Percentiles rank a stretch among this genome's conserved stretches.
Evolutionary conservation across 1,140 invertebrate species (phyloP).

Genomic region (Mya arenaria): DNA sequence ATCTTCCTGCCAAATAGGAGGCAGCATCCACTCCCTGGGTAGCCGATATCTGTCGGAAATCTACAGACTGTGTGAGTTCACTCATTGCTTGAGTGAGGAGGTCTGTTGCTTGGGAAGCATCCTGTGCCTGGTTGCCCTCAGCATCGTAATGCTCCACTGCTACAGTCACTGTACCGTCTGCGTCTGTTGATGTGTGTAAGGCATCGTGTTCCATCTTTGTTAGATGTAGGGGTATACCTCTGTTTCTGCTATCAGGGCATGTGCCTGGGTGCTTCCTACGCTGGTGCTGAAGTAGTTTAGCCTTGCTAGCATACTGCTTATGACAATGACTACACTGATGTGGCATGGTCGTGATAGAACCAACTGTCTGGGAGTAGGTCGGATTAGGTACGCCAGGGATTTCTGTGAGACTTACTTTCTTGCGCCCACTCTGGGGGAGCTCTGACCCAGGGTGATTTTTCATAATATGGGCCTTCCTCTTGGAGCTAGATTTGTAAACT

Average conservation of each 20-base stretch:
- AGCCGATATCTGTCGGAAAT: constrained; percentile 68
- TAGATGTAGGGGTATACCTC: not conserved
- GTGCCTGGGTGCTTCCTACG: constrained; percentile 87
- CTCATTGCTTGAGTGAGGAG: constrained; percentile 82
- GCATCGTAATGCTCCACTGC: constrained; percentile 68
- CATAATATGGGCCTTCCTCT: constrained; percentile 91
- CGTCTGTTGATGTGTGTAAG: not conserved
- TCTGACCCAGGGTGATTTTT: constrained; percentile 92
- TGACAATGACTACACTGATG: constrained; percentile 91
- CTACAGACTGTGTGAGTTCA: constrained; percentile 79
- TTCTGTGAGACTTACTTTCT: constrained; percentile 72
- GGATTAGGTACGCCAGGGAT: constrained; percentile 76
- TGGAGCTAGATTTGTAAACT: constrained; percentile 93
- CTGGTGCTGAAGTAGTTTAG: constrained; percentile 89
- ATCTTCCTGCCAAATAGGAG: constrained; percentile 53
- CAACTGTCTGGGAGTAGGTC: constrained; percentile 87
- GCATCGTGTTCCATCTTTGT: not conserved
- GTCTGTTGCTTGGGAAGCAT: constrained; percentile 76
- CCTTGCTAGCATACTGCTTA: constrained; percentile 91
- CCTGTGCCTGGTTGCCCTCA: constrained; percentile 23
- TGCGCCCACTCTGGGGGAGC: constrained; percentile 83
- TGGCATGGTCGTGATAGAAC: constrained; percentile 88
- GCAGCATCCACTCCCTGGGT: constrained; percentile 52
- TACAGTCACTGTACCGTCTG: constrained; percentile 49
- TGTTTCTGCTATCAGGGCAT: constrained; percentile 69